Evolutionary conservation across 2,113 vertebrate genomes (phyloP), one percentile per base, ranked within the genome.

Genomic region (Catharus bicknelli): DNA sequence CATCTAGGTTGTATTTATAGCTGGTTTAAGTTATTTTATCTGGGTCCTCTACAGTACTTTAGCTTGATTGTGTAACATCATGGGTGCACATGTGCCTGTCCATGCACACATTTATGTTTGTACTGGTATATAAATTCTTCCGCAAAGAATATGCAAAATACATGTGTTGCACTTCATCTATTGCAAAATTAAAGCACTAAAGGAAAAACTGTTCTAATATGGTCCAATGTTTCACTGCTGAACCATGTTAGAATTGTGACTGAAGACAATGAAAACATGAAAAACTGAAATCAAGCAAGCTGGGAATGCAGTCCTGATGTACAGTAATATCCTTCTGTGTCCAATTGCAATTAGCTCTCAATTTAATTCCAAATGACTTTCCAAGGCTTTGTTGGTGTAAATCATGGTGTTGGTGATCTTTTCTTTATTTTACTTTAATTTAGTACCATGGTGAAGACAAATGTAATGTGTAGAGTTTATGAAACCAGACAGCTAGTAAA

Each of bases 401-500:
- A 86, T 86, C 78, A 89, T 72, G 13, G 57, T 50, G 64, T 42
- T 95, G 84, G 50, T 94, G 74, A 93, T 81, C 59, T 96, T 89
- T 89, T 85, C 63, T 90, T 94, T 87, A 93, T 95, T 92, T 93
- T 88, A 54, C 25, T 93, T 95, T 58, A 91, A 0, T 95, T 95
- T 92, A 64, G 94, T 95, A 81, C 90, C n/a, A 21, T 55, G 53
- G 88, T 81, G 90, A 79, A 92, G 96, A 94, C 93, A 96, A 97
- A 94, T 62, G 51, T 88, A 72, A 86, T 94, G 77, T 34, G 54
- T 64, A 83, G 91, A 91, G 74, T 92, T 95, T 94, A 96, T 97
- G 90, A 96, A 97, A 96, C 84, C 76, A 95, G 97, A 97, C 97
- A 96, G 96, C 94, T 96, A 96, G 94, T 97, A 97, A 97, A 97